Conservation (phyloP, 2,797 vertebrate genomes). For the Anguilla pacifica region DNA sequence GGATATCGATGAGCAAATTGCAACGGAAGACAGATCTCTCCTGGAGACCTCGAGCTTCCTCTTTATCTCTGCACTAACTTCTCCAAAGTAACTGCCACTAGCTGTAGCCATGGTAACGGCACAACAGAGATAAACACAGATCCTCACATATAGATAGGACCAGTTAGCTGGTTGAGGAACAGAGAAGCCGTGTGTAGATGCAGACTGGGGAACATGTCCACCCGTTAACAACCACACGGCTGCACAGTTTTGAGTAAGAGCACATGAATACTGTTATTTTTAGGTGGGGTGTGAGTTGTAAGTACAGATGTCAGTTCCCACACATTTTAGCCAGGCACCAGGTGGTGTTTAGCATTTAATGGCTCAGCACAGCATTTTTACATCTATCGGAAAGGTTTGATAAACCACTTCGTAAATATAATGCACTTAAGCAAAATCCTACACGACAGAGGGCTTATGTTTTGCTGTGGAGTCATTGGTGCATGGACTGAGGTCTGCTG, state of each 20-base stretch:
- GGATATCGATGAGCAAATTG: not conserved
- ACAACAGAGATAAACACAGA: slow-evolving; percentile 14
- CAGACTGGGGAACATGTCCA: not conserved
- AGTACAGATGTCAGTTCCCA: not conserved
- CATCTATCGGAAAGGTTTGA: not conserved
- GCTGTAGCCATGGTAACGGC: slow-evolving; percentile 27
- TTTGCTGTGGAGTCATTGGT: not conserved
- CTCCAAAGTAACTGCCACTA: slow-evolving; percentile 12
- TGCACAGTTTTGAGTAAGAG: not conserved
- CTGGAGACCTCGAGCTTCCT: slow-evolving; percentile 12
- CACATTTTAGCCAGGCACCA: not conserved
- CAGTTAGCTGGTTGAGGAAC: too few relatives aligned
- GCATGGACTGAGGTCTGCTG: slow-evolving; percentile 30
- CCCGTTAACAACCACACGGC: not conserved
- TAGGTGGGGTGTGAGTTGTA: not conserved
- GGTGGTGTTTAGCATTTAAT: not conserved
- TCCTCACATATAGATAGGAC: not conserved
- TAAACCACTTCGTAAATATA: not conserved
- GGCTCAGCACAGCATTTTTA: not conserved
- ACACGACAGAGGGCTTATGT: not conserved
- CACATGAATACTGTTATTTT: too few relatives aligned
- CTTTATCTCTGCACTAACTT: slow-evolving; percentile 20
- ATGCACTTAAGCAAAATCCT: not conserved
- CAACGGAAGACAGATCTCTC: not conserved
- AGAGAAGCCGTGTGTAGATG: not conserved